These are phyloP conservation scores for Callopanchax toddi DNA, from an alignment of 2,113 vertebrate genomes.

Conservation along the genomic window DNA sequence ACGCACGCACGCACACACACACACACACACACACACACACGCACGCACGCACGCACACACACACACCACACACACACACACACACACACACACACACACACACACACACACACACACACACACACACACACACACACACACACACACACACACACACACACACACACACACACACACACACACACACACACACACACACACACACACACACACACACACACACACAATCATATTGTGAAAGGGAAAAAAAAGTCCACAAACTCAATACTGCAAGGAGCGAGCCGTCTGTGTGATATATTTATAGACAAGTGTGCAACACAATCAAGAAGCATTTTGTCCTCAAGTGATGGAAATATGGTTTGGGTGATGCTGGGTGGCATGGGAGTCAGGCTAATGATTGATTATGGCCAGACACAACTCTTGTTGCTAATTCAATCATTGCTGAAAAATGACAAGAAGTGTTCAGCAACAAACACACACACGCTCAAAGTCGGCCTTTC, in stretches of 20 bases:
- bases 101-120: too few relatives aligned
- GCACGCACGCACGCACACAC: too few relatives aligned
- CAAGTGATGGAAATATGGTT: constrained; percentile 76
- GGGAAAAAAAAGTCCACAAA: constrained; percentile 58
- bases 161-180: too few relatives aligned
- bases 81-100: too few relatives aligned
- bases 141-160: too few relatives aligned
- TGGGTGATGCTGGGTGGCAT: constrained; percentile 72
- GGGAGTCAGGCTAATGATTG: constrained; percentile 82
- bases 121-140: too few relatives aligned
- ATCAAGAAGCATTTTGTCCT: constrained; percentile 79
- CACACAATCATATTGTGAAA: constrained; percentile 36
- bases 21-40: too few relatives aligned
- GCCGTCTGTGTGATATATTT: constrained; percentile 76
- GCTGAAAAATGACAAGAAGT: constrained; percentile 78
- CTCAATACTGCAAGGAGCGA: constrained; percentile 68
- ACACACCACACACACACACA: too few relatives aligned
- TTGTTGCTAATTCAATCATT: constrained; percentile 82
- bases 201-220: constrained; percentile 41
- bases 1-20: too few relatives aligned
- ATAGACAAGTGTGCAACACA: constrained; percentile 77
- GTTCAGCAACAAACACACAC: constrained; percentile 69
- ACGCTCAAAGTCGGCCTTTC: constrained; percentile 52
- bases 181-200: constrained; percentile 25
- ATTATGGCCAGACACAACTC: constrained; percentile 80